Percentiles rank a stretch among this genome's conserved stretches.
Conservation (phyloP, 2,113 vertebrate species). For the Myocastor coypus region DNA sequence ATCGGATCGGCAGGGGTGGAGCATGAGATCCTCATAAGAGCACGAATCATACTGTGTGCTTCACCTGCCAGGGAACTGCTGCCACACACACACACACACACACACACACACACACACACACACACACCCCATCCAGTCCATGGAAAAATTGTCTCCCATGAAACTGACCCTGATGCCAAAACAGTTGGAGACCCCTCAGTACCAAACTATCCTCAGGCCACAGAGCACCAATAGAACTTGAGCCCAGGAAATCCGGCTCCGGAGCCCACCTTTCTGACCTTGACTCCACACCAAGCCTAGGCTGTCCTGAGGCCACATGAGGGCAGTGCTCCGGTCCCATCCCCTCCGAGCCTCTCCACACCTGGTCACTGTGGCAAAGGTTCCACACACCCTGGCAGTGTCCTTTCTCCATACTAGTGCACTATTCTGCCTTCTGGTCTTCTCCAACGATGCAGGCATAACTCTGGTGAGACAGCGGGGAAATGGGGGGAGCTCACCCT, state of each 20-base stretch:
- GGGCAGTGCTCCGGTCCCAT: accelerated
- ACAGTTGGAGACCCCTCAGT: neutral
- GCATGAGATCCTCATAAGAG: neutral
- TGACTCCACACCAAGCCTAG: neutral
- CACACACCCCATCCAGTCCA: neutral
- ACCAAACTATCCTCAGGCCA: accelerated
- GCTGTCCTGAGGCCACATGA: too few species aligned
- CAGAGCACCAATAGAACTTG: neutral
- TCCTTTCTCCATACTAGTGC: neutral
- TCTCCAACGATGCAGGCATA: neutral
- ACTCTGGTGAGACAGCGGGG: neutral
- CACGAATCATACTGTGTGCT: neutral
- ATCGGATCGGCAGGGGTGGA: neutral
- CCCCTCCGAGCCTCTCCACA: accelerated
- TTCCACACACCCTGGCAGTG: accelerated
- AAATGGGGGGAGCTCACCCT: accelerated
- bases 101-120: neutral
- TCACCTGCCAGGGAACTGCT: neutral
- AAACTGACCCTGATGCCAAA: neutral
- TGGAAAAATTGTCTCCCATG: neutral
- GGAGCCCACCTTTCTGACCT: neutral
- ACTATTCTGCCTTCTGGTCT: neutral
- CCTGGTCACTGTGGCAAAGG: neutral
- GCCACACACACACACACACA: neutral
- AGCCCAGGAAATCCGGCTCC: neutral